Percentiles rank a stretch among this genome's conserved stretches.
Conservation (phyloP, 2,888 invertebrate species). For the Tineola bisselliella region DNA sequence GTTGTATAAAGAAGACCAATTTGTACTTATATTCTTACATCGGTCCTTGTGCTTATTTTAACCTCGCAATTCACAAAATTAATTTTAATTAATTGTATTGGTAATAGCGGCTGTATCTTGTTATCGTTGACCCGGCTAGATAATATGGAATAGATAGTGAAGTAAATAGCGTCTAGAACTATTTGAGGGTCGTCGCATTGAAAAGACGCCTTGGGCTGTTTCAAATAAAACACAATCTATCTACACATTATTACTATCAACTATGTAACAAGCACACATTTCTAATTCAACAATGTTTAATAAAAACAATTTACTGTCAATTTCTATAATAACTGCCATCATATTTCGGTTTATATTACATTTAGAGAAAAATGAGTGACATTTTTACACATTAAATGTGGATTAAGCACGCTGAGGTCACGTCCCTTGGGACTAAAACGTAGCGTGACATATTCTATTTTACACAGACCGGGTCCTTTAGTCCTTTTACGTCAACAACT, state of each 20-base stretch:
- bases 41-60: neutral
- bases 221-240: neutral
- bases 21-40: neutral
- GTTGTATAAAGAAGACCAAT: slow-evolving; percentile 1
- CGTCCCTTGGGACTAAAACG: neutral
- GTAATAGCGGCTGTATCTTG: slow-evolving; percentile 14
- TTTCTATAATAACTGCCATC: too few relatives aligned
- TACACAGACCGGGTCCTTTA: neutral
- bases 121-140: slow-evolving; percentile 12
- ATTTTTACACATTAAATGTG: neutral
- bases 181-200: slow-evolving; percentile 12
- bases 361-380: neutral
- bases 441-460: neutral
- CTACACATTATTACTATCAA: too few relatives aligned
- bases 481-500: neutral
- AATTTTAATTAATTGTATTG: slow-evolving; percentile 21
- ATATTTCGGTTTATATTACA: too few relatives aligned
- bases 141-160: neutral
- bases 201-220: neutral
- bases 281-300: neutral
- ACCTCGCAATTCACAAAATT: slow-evolving; percentile 15
- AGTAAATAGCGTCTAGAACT: neutral
- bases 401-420: neutral
- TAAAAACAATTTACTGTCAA: neutral
- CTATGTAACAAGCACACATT: neutral